Conservation (phyloP, 23 tunicate genomes). For the Pegea sp. region DNA sequence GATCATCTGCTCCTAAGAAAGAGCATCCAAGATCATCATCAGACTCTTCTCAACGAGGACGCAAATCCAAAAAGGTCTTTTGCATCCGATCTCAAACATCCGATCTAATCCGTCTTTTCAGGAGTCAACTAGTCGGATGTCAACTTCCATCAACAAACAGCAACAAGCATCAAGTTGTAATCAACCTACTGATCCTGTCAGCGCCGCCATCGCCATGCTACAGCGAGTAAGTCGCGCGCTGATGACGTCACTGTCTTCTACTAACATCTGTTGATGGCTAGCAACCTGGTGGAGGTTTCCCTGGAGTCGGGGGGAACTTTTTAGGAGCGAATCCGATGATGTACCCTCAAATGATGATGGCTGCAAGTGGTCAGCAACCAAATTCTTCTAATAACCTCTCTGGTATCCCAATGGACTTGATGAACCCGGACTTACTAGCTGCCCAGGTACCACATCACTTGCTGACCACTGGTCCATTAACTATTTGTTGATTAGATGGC, state of each 20-base stretch:
- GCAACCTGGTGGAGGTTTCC: constrained; percentile 33
- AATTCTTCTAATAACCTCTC: constrained; percentile 5
- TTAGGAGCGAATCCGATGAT: constrained; percentile 25
- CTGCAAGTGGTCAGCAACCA: constrained; percentile 10
- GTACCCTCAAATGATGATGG: constrained; percentile 61
- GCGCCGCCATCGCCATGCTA: constrained; percentile 25
- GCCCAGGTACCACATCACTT: no score
- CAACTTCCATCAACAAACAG: constrained; percentile 5
- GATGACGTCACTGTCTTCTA: no score
- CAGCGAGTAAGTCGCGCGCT: constrained; percentile 10
- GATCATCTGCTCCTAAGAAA: constrained; percentile 11
- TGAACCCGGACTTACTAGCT: constrained; percentile 52
- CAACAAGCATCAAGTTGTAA: neutral
- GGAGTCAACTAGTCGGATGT: no score
- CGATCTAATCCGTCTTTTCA: no score
- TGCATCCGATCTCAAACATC: no score
- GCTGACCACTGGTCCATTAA: no score
- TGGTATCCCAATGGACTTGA: constrained; percentile 29
- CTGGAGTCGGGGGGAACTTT: constrained; percentile 28
- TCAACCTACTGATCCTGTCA: constrained; percentile 19
- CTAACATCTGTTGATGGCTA: no score
- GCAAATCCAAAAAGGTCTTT: constrained; percentile 42
- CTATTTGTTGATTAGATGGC: no score
- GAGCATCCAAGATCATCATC: constrained; percentile 6
- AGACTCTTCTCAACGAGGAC: constrained; percentile 2